Percentiles rank a stretch among this genome's conserved stretches.
These are phyloP conservation scores for Umimayanthus kanabou DNA, from an alignment of 92 coral and sea anemone genomes.

Conservation along the genomic window DNA sequence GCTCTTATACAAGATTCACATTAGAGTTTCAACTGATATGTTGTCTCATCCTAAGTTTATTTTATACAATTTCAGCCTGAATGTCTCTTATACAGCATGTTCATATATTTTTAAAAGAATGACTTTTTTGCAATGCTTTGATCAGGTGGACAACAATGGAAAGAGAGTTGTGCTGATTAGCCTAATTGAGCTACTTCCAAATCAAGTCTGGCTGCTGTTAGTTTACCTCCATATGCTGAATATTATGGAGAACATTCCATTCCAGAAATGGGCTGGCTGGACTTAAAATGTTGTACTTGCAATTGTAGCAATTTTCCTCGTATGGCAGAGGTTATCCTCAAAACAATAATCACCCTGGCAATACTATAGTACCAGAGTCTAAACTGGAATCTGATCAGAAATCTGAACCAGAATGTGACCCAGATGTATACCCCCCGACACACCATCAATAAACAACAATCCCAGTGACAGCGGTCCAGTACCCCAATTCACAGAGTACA, in stretches of 20 bases:
- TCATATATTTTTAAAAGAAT: background rate
- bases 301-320: background rate
- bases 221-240: background rate
- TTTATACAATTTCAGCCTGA: background rate
- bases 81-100: background rate
- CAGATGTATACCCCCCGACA: background rate
- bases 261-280: background rate
- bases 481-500: too few species aligned
- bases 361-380: background rate
- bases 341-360: background rate
- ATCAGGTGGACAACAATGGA: background rate
- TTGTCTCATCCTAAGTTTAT: background rate
- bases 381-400: background rate
- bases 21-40: background rate
- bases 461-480: too few species aligned
- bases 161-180: background rate
- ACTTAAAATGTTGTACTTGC: background rate
- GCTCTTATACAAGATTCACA: background rate
- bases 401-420: background rate
- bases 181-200: background rate
- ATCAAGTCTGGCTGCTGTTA: too few species aligned
- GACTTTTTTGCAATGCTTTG: background rate
- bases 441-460: too few species aligned
- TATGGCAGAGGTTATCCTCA: background rate
- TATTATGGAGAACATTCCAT: background rate